Evolutionary conservation across 2,888 invertebrate species (phyloP), one percentile per base, ranked within the genome.

Genomic region (Resseliella maxima): DNA sequence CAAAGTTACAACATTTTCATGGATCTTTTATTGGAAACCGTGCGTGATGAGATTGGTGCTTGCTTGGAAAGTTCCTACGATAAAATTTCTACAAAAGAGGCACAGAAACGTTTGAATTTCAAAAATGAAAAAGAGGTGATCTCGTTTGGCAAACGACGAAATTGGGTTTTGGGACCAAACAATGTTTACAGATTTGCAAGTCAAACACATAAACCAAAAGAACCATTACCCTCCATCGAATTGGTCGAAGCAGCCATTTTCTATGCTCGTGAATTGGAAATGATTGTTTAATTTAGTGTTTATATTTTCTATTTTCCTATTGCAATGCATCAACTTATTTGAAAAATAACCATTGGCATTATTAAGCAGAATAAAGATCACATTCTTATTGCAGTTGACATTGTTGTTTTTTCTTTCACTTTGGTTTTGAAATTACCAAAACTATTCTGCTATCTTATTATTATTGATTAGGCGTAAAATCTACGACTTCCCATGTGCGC

Each of bases 41-140:
- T 99, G 46, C 94, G 99, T 85, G 96, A 96, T 89, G 99, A 99
- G 92, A 99, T 99, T 88, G 98, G 98, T 0, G 95, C 95, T 0
- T 99, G 99, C 90, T 95, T 99, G 90, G 98, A 99, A 91, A 98
- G 97, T 90, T 98, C 99, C 0, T 99, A 98, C 90, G 96, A 96
- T 87, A 95, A 95, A 90, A 96, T 99, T 87, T 95, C 96, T 0
- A 92, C 96, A 6, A 93, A 94, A 87, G 98, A 98, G 90, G 98
- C 98, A 0, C 95, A 96, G 0, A 93, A 97, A 88, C 95, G 99
- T 92, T 92, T 99, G 0, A 98, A 98, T 91, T 93, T 99, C 86
- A 93, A 94, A 54, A 94, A 94, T 35, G 94, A 95, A 87, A 94
- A 95, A 88, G 95, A 95, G 87, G 95, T 97, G 85, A 94, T 94